Base-by-base conservation (phyloP, 2,888 invertebrate genomes). In the Diloba caeruleocephala region DNA sequence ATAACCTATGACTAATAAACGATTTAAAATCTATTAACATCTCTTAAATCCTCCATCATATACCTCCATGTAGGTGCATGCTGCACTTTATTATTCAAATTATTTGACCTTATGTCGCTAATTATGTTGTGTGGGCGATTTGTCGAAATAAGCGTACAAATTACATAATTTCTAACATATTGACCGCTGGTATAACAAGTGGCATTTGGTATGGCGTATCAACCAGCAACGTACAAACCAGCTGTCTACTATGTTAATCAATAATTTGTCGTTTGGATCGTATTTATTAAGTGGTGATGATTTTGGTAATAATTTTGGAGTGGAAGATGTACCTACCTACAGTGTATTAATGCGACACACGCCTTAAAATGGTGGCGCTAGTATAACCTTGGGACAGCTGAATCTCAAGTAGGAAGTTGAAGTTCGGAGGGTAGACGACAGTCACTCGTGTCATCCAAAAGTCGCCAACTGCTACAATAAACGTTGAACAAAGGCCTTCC, bases 221-320 rank as follows among this genome's bases (percentile, higher is more conserved):
- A 5, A 31, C 17, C n/a, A n/a, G n/a, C n/a, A n/a, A n/a, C n/a
- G n/a, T n/a, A n/a, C n/a, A n/a, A n/a, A n/a, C 7, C 2, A 15
- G 25, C 39, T 50, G 28, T 44, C 45, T 66, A 51, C n/a, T 71
- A 71, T 68, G 68, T 43, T 54, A 66, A 66, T 68, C 6, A 44
- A 14, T 25, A 38, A 61, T 57, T 61, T 51, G 46, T 53, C 43
- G 46, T 68, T 49, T 44, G 46, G 25, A 49, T 62, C 25, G 28
- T 32, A 32, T 44, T 39, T 38, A 25, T 43, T 48, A 34, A 38
- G 10, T 9, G n/a, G 12, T 25, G 29, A 29, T 45, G 31, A 32
- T 37, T 49, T 57, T 50, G 34, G 32, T 36, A 21, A 42, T 29
- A 13, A 42, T 15, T 23, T 50, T 10, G 51, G 66, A 50, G 66